Percentiles rank a stretch among this genome's conserved stretches.
phyloP scores from a whole-genome alignment of 1,140 invertebrate genomes.

The Batillaria attramentaria region DNA sequence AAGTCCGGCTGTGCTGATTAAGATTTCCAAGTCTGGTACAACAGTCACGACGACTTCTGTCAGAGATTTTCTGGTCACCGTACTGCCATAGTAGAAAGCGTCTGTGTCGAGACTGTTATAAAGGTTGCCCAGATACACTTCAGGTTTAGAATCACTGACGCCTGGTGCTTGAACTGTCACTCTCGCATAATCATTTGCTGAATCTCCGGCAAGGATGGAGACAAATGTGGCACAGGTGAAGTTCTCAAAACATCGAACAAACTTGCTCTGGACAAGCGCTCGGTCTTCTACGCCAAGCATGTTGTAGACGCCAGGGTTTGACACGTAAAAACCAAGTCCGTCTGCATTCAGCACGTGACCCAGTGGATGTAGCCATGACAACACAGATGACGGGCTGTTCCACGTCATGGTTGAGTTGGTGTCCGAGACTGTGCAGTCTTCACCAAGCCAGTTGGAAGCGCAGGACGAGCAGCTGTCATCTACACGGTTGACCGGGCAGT shows the following conservation, averaged over 20 bases:
- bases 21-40: constrained; percentile 20
- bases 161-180: constrained; percentile 38
- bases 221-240: constrained; percentile 47
- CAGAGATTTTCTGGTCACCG: constrained; percentile 30
- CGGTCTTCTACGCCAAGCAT: constrained; percentile 40
- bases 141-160: constrained; percentile 24
- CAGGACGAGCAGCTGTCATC: constrained; percentile 45
- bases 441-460: constrained; percentile 46
- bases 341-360: constrained; percentile 46
- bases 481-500: constrained; percentile 47
- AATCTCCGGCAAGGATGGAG: constrained; percentile 42
- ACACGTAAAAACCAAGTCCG: constrained; percentile 43
- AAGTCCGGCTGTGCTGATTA: constrained; percentile 32
- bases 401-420: constrained; percentile 14
- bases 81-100: constrained; percentile 42
- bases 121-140: constrained; percentile 35
- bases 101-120: constrained; percentile 33
- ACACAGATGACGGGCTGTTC: too few species aligned
- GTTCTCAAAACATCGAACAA: constrained; percentile 47
- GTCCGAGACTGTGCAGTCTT: constrained; percentile 46
- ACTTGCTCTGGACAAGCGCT: constrained; percentile 44
- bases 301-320: constrained; percentile 35
- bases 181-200: constrained; percentile 35
- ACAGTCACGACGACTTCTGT: constrained; percentile 37
- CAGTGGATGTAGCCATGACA: constrained; percentile 15